Conservation (phyloP, 2,797 vertebrate genomes). For the Myiotriccus ornatus region DNA sequence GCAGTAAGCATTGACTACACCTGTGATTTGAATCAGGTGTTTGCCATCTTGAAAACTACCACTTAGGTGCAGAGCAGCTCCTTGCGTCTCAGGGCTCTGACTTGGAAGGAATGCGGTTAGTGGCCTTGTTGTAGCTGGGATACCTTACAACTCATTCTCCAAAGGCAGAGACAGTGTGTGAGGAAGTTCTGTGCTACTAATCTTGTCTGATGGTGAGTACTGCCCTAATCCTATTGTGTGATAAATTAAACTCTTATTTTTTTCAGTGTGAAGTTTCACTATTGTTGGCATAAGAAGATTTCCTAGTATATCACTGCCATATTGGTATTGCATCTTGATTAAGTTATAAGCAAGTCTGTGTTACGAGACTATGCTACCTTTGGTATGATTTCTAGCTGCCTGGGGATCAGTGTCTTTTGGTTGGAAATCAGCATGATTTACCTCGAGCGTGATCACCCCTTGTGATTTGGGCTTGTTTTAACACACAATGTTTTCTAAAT, state of each 20-base stretch:
- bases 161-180: background rate
- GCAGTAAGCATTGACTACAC: background rate
- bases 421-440: background rate
- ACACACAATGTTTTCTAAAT: background rate
- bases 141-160: rapidly evolving
- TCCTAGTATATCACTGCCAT: background rate
- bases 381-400: background rate
- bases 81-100: rapidly evolving
- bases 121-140: background rate
- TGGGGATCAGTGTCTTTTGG: background rate
- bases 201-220: background rate
- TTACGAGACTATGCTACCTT: background rate
- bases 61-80: rapidly evolving
- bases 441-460: background rate
- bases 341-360: background rate
- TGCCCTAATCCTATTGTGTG: background rate
- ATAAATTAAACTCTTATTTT: background rate
- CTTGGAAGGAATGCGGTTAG: background rate
- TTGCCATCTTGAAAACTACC: background rate
- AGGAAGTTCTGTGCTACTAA: rapidly evolving
- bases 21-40: background rate
- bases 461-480: background rate
- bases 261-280: background rate
- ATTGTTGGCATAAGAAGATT: background rate
- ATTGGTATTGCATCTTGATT: background rate